Evolutionary conservation across 1,140 invertebrate genomes (phyloP).

Genomic region (Bombus affinis): DNA sequence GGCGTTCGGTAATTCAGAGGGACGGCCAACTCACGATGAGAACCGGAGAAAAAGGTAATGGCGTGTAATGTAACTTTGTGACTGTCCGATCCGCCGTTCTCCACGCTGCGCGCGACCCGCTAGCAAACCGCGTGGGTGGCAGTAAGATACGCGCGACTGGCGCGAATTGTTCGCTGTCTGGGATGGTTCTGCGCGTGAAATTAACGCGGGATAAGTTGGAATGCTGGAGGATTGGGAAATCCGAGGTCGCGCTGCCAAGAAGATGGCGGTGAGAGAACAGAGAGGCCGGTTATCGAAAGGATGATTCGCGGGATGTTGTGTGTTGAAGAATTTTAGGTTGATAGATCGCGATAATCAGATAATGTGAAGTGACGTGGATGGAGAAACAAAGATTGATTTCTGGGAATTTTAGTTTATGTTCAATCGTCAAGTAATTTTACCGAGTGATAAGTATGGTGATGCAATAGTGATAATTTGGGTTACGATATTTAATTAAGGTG

Average conservation of each 20-base stretch:
- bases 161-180: slow-evolving; percentile 32
- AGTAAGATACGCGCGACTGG: slow-evolving; percentile 17
- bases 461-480: not conserved
- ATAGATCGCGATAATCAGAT: not conserved
- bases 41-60: slow-evolving; percentile 31
- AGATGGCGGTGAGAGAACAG: not conserved
- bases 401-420: not conserved
- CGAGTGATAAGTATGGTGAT: not conserved
- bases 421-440: not conserved
- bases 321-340: not conserved
- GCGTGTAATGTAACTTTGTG: slow-evolving; percentile 35
- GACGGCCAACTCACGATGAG: not conserved
- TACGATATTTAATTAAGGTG: not conserved
- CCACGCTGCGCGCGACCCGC: not conserved
- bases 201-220: slow-evolving; percentile 3
- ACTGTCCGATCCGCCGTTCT: slow-evolving; percentile 3
- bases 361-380: not conserved
- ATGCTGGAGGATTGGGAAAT: slow-evolving; percentile 13
- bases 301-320: not conserved
- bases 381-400: not conserved
- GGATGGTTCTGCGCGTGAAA: slow-evolving; percentile 10
- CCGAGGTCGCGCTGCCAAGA: not conserved
- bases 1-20: slow-evolving; percentile 46
- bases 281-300: not conserved
- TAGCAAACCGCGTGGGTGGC: slow-evolving; percentile 20